phyloP scores from a whole-genome alignment of 2,797 vertebrate genomes.

The Neosilurus hyrtlii region DNA sequence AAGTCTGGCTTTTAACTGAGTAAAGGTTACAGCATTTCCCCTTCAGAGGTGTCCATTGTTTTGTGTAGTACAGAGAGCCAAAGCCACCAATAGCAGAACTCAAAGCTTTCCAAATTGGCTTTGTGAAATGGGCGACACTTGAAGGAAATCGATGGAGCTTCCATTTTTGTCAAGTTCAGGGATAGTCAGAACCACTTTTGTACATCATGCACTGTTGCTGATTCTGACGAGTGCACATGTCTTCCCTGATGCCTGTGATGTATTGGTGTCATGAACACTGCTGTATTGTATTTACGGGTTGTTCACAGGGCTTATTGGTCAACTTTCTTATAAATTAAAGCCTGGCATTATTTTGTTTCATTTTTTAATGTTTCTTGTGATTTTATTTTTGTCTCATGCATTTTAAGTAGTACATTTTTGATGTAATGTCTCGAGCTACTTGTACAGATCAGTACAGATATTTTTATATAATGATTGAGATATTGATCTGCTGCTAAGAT shows the following conservation, averaged over 20 bases:
- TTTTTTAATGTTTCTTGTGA: too few species aligned
- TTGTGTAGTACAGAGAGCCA: background rate
- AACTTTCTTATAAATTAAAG: background rate
- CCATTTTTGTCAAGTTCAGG: conserved; percentile 38
- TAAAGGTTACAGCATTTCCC: conserved; percentile 6
- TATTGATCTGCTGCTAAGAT: background rate
- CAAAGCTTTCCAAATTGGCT: conserved; percentile 27
- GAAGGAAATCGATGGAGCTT: conserved; percentile 46
- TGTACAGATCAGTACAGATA: background rate
- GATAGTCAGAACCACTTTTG: conserved; percentile 19
- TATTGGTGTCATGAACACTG: background rate
- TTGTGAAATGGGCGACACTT: conserved; percentile 24
- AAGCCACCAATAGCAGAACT: background rate
- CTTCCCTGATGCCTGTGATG: background rate
- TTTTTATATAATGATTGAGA: background rate
- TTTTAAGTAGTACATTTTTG: background rate
- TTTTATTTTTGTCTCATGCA: background rate
- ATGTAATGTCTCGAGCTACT: background rate
- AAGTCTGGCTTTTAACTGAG: background rate
- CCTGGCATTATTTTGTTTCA: background rate
- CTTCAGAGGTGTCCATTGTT: background rate
- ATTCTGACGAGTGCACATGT: conserved; percentile 26
- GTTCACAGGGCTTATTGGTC: background rate
- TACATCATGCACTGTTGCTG: conserved; percentile 24
- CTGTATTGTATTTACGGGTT: background rate